These are phyloP conservation scores for Oscheius sp. DNA, from an alignment of 2,888 invertebrate genomes.

Conservation along the genomic window DNA sequence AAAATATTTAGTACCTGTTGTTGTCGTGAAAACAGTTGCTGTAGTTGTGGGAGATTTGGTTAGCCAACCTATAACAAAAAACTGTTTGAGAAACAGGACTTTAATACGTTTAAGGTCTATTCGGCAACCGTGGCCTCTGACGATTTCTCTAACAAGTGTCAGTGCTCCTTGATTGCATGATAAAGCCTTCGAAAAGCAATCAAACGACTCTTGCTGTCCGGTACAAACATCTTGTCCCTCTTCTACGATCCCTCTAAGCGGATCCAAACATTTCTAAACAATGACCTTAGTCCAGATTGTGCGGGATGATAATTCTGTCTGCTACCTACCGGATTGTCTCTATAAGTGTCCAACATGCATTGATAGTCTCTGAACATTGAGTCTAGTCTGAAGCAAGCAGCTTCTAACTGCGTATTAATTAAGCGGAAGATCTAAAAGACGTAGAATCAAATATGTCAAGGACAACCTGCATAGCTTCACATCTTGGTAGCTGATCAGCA, in stretches of 20 bases:
- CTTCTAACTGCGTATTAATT: conserved; percentile 17
- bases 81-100: neutral
- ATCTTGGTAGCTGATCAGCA: conserved; percentile 13
- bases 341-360: conserved; percentile 25
- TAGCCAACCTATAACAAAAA: conserved; percentile 12
- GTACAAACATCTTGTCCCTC: conserved; percentile 1
- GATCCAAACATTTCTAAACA: conserved; percentile 15
- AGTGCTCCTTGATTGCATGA: conserved; percentile 6
- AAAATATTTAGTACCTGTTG: neutral
- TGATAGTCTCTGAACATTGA: conserved; percentile 28
- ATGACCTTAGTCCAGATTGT: neutral
- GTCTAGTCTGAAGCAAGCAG: conserved; percentile 28
- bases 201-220: conserved; percentile 19
- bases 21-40: neutral
- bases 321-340: conserved; percentile 20
- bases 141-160: conserved; percentile 24
- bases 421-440: conserved; percentile 14
- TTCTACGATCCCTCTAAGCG: neutral
- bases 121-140: conserved; percentile 28
- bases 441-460: neutral
- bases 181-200: conserved; percentile 11
- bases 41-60: conserved; percentile 7
- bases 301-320: no score
- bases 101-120: conserved; percentile 25
- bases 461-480: conserved; percentile 12